These are phyloP conservation scores for Castor canadensis DNA, from an alignment of 2,113 vertebrate species.

Conservation along the genomic window DNA sequence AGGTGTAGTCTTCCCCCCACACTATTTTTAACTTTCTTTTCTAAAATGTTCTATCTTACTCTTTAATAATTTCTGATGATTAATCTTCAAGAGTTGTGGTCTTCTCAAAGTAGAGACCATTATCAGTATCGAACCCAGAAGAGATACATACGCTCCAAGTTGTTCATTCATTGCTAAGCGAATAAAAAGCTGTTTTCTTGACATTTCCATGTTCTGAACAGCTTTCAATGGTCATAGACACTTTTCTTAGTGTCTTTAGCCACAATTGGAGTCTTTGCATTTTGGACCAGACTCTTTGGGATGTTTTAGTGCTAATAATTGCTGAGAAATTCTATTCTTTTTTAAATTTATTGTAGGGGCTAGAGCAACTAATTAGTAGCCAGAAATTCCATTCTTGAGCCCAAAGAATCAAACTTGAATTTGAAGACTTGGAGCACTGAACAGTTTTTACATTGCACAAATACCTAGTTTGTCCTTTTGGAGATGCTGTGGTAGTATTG, in stretches of 20 bases:
- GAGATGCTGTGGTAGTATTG: not conserved
- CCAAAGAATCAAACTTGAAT: not conserved
- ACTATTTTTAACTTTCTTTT: not conserved
- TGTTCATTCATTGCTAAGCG: not conserved
- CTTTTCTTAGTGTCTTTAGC: not conserved
- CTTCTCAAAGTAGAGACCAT: not conserved
- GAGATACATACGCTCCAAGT: not conserved
- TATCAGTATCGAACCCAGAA: not conserved
- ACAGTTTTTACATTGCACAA: not conserved
- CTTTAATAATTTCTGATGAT: constrained; percentile 9
- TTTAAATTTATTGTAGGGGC: too few relatives aligned
- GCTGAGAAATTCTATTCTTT: constrained; percentile 17
- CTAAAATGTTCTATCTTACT: not conserved
- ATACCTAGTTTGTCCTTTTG: not conserved
- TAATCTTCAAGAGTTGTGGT: not conserved
- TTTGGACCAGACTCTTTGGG: not conserved
- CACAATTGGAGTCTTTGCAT: not conserved
- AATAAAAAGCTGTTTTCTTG: not conserved
- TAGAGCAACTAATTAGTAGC: too few relatives aligned
- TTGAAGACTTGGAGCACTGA: not conserved
- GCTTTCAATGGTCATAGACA: not conserved
- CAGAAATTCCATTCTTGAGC: not conserved
- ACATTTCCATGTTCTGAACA: not conserved
- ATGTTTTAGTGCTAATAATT: not conserved
- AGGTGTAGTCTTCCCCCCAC: not conserved